A percentile compares a stretch with the other conserved stretches of the same genome.
Evolutionary conservation across 1,140 invertebrate genomes (phyloP).

Genomic region (Pristionchus pacificus): DNA sequence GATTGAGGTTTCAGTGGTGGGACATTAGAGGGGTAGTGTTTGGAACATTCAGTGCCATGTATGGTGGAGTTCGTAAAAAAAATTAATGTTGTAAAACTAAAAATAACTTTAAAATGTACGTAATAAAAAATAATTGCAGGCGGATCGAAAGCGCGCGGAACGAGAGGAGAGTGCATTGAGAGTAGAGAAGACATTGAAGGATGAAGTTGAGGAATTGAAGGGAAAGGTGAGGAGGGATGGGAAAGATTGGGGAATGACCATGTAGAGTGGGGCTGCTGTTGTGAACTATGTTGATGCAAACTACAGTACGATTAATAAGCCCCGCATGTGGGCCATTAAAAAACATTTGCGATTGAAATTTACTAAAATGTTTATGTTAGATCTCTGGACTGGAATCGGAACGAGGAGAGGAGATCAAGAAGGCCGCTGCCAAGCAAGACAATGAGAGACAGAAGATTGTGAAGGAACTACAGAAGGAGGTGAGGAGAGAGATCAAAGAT

Average conservation of each 20-base stretch:
- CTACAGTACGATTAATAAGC: too few species aligned
- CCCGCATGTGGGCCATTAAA: not conserved
- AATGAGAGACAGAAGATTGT: conserved; percentile 30
- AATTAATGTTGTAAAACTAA: conserved; percentile 1
- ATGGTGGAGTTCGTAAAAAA: conserved; percentile 10
- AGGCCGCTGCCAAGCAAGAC: conserved; percentile 30
- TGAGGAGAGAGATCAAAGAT: conserved; percentile 6
- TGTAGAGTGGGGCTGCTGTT: too few species aligned
- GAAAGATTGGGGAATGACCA: too few species aligned
- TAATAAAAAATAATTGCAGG: conserved; percentile 1
- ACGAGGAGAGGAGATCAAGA: conserved; percentile 10
- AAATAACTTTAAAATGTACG: conserved; percentile 1
- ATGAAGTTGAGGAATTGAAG: conserved; percentile 16
- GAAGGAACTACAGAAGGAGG: conserved; percentile 36
- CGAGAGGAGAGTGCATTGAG: conserved; percentile 10
- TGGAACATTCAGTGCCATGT: not conserved
- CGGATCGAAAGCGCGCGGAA: conserved; percentile 7
- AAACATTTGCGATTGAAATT: not conserved
- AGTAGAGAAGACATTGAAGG: conserved; percentile 3
- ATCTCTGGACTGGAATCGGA: not conserved
- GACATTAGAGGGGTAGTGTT: too few species aligned
- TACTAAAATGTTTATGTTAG: not conserved
- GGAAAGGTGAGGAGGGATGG: conserved; percentile 4
- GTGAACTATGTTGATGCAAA: too few species aligned
- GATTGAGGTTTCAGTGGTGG: too few species aligned